phyloP scores from a whole-genome alignment of 53 echinoderm and acorn worm species.

The Crossaster papposus region DNA sequence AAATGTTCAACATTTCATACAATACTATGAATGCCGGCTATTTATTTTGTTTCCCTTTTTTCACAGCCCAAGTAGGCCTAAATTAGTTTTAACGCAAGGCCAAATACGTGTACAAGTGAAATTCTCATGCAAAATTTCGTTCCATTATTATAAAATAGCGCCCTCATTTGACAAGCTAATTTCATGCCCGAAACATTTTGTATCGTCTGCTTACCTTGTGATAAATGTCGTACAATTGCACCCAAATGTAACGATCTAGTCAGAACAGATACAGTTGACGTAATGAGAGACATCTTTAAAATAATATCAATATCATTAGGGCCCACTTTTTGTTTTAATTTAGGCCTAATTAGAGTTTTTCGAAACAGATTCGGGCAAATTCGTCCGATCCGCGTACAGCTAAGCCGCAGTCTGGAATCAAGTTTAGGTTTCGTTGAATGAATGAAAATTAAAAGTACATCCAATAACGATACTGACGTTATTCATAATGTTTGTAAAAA shows the following conservation, averaged over 20 bases:
- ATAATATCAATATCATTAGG: not conserved
- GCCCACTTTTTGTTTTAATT: not conserved
- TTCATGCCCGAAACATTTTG: not conserved
- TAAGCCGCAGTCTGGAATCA: too few species aligned
- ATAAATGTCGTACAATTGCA: constrained; percentile 24
- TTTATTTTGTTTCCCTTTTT: too few species aligned
- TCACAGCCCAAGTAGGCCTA: too few species aligned
- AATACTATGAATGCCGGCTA: too few species aligned
- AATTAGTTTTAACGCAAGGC: not conserved
- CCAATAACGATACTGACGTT: not conserved
- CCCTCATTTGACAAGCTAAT: not conserved
- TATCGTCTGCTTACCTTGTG: constrained; percentile 26
- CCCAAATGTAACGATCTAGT: constrained; percentile 1
- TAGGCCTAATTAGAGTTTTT: too few species aligned
- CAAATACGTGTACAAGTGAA: too few species aligned
- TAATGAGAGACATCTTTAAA: constrained; percentile 17
- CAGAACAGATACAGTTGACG: not conserved
- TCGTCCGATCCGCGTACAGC: too few species aligned
- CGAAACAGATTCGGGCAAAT: too few species aligned
- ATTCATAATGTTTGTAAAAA: not conserved
- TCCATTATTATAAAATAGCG: not conserved
- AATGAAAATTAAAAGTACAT: not conserved
- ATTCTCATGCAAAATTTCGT: too few species aligned
- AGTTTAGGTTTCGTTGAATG: too few species aligned
- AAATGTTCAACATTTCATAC: too few species aligned